These are phyloP conservation scores for Perodicticus potto DNA, from an alignment of 2,797 vertebrate genomes.

Conservation along the genomic window DNA sequence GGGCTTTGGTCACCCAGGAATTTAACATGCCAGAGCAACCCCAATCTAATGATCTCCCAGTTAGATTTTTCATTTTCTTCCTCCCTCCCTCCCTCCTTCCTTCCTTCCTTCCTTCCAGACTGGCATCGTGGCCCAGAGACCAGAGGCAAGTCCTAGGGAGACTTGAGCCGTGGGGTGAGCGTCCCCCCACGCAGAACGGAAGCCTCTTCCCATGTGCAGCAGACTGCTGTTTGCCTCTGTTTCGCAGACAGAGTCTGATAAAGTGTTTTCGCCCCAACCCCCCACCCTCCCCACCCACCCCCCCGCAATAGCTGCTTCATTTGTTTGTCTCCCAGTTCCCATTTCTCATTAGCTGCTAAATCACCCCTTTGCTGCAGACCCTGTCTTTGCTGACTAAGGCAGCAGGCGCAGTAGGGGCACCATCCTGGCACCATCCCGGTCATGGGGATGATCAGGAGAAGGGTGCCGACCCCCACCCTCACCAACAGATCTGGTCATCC, in stretches of 20 bases:
- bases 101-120: not conserved
- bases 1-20: not conserved
- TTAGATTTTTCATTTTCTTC: no score
- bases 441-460: not conserved
- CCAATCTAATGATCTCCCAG: not conserved
- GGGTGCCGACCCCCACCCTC: not conserved
- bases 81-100: no score
- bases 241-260: not conserved
- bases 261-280: not conserved
- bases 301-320: slow-evolving; percentile 7
- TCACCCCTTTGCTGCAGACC: not conserved
- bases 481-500: not conserved
- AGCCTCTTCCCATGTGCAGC: accelerated
- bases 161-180: accelerated
- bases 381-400: not conserved
- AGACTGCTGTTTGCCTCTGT: not conserved
- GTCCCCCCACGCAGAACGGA: not conserved
- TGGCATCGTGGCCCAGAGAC: not conserved
- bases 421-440: not conserved
- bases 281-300: not conserved
- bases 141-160: not conserved
- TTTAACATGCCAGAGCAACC: not conserved
- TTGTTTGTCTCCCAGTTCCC: slow-evolving; percentile 48
- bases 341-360: slow-evolving; percentile 74
- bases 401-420: not conserved